Conservation (phyloP, 2,797 vertebrate species). For the Sarcoramphus papa region DNA sequence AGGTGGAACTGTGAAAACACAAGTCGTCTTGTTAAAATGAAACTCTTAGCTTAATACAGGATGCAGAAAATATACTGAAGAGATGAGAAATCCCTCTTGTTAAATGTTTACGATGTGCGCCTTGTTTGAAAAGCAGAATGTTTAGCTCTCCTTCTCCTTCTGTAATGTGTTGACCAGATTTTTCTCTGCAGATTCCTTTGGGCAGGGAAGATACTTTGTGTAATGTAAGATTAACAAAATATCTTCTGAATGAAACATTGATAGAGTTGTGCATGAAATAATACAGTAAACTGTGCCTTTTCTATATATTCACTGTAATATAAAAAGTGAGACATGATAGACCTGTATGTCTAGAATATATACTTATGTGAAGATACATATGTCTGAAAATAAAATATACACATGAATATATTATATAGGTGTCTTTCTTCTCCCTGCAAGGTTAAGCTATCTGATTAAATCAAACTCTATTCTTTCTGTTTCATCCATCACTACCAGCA, state of each 20-base stretch:
- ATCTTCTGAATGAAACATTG: background rate
- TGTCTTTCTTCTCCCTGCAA: constrained; percentile 19
- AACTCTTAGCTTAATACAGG: background rate
- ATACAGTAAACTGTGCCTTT: background rate
- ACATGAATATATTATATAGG: background rate
- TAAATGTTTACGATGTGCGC: background rate
- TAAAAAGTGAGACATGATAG: background rate
- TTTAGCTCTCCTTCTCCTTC: background rate
- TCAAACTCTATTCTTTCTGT: constrained; percentile 7
- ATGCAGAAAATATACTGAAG: background rate
- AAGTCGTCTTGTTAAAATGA: background rate
- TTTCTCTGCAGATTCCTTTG: background rate
- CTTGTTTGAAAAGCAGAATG: background rate
- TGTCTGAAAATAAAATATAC: constrained; percentile 31
- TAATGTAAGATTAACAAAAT: constrained; percentile 20
- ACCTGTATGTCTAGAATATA: background rate
- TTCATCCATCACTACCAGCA: constrained; percentile 40
- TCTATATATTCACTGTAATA: background rate
- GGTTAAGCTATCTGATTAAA: constrained; percentile 52
- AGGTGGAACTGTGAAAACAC: background rate
- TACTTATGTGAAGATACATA: background rate
- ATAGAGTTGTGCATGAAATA: background rate
- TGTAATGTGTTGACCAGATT: background rate
- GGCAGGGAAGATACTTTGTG: background rate
- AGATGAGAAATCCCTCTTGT: background rate